Base-by-base conservation (phyloP, 1,140 invertebrate genomes). In the Trichogramma pretiosum region DNA sequence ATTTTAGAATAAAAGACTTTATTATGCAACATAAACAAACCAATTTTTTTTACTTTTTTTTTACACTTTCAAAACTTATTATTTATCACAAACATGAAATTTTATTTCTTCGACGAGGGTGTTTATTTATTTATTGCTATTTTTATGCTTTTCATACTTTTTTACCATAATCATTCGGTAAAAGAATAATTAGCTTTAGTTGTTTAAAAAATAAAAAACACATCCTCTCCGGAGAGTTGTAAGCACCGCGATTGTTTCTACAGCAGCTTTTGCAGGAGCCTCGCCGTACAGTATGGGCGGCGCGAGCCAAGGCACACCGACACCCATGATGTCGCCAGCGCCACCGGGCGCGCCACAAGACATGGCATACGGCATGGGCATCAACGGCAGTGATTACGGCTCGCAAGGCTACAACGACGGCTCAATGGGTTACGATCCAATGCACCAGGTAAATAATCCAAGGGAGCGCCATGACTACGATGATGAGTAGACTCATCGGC, bases 311-410 rank as follows among this genome's bases (percentile, higher is more conserved):
- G 87, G 88, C 54, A 89, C 88, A 41, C 84, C 89, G 42, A 92
- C 87, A 57, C 88, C 88, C 34, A 89, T 93, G 85, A 90, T 93
- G 87, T 91, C 88, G 47, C 89, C 89, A 53, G 89, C 89, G 59
- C 88, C 89, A 30, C 80, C 85, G 52, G 69, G 75, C 33, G 74
- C 71, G 38, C 68, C 72, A 2, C 87, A 90, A 68, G 89, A 92
- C 68, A 86, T 84, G 57, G 89, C 91, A 77, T 92, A 92, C 70
- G 83, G 84, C 50, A 85, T 92, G 78, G 84, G 84, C 26, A 87
- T 87, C 57, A 84, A 83, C 52, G 84, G 86, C 48, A 89, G 89
- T 63, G 87, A 89, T 64, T 84, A 84, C 51, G 81, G 83, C 52
- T 86, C 86, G 59, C 85, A 86, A 55, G 83, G 83, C 50, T 87